Evolutionary conservation across 2,113 vertebrate genomes (phyloP), one percentile per base, ranked within the genome.

Genomic region (Hucho hucho): DNA sequence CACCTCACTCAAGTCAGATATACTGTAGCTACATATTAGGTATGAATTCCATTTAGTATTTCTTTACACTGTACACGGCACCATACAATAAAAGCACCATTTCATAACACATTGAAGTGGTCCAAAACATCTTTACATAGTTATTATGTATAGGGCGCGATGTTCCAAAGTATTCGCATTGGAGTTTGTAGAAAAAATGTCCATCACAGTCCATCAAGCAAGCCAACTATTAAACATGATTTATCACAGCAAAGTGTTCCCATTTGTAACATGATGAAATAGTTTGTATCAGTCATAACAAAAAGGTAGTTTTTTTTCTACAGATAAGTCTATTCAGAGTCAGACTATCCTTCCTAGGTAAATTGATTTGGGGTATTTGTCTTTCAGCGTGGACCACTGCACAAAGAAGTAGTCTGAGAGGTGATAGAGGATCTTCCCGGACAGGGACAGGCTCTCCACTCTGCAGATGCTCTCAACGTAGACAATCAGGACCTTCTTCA

Each of bases 391-490:
- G 0, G 94, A 98, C 37, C 37, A 43, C 37, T 43, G 37, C 9
- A 43, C 37, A 43, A 43, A 43, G 37, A 43, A 98, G 81, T 95
- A 94, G 90, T 98, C 95, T 0, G 95, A 93, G 66, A 98, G 74
- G 88, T 43, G 37, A 79, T 96, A 96, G 13, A 99, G 93, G 87
- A 99, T 94, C 89, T 87, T 95, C 67, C 98, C 98, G 0, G 96
- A 96, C 6, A 99, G 87, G 0, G 98, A 99, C 66, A 99, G 86
- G 0, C 91, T 95, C 87, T 98, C 93, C 49, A 99, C 96, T 0
- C 97, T 93, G 89, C 98, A 99, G 85, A 99, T 91, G 83, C 98
- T 99, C 75, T 99, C 98, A 14, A 97, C 93, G 3, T 97, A 99
- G 79, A 99, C 93, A 46, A 98, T 93, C 77, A 93, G 79, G 64